Conservation (phyloP, 2,888 invertebrate genomes). For the Metopia argyrocephala region DNA sequence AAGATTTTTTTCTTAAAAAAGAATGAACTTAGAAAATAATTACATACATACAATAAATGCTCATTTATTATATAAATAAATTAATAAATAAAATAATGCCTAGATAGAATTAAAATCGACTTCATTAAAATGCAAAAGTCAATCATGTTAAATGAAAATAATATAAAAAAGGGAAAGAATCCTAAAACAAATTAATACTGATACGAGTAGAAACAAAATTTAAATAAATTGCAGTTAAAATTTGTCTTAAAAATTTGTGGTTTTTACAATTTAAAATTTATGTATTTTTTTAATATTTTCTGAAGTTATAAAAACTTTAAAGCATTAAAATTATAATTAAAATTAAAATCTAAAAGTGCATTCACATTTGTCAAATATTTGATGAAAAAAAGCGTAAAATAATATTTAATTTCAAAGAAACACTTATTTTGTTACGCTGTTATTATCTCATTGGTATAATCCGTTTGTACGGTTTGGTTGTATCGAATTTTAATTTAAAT, state of each 20-base stretch:
- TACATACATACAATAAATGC: conserved; percentile 28
- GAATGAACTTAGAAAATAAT: neutral
- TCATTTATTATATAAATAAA: conserved; percentile 22
- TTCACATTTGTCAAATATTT: no score
- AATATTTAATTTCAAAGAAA: no score
- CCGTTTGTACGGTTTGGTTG: no score
- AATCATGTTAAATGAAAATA: conserved; percentile 39
- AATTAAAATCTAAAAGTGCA: no score
- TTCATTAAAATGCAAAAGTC: conserved; percentile 46
- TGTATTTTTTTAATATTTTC: no score
- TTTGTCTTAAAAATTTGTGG: neutral
- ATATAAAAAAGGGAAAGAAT: conserved; percentile 7
- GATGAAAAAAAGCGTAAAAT: no score
- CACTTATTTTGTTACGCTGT: no score
- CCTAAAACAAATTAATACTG: neutral
- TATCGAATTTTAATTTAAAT: no score
- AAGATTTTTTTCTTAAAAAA: neutral
- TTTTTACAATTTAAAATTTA: no score
- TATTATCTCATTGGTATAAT: no score
- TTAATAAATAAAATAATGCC: neutral
- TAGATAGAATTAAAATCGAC: conserved; percentile 48
- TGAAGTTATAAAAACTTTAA: no score
- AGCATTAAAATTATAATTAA: no score
- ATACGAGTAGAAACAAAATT: neutral
- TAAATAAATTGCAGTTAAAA: neutral